Evolutionary conservation across 2,888 invertebrate species (phyloP), one percentile per base, ranked within the genome.

Genomic region (Mechanitis messenoides): DNA sequence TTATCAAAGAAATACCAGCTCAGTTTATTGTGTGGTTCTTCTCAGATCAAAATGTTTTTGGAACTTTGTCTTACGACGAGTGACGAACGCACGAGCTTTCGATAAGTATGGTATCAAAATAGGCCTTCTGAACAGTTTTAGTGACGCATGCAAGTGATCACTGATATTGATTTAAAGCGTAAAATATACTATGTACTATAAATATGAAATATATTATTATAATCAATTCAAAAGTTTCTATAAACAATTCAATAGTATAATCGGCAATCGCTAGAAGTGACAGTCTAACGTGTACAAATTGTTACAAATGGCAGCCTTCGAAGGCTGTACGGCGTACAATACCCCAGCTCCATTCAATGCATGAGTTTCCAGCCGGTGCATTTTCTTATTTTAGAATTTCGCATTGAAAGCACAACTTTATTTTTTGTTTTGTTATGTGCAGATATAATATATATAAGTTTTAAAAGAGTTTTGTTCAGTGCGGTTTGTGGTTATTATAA

Each of bases 271-370:
- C 56, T 47, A 45, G 55, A 59, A 55, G 50, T 59, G 62, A 63
- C 56, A 61, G 59, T 57, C 61, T 56, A 61, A 62, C 47, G 72
- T 67, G 73, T 72, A 75, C 81, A 83, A 81, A 81, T 80, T 80
- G 78, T 78, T 76, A 81, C 78, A 79, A 80, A 83, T 80, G 71
- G 60, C 31, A 58, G 55, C 53, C 62, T 65, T 66, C 67, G 68
- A 65, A 60, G 63, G 60, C 60, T 42, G 63, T 56, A 58, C 64
- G 58, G 61, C 66, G 66, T 65, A 55, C 56, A 61, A 42, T 42
- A 42, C 42, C 38, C 60, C 57, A n/a, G 60, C 65, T 47, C 63
- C 57, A 67, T 70, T 68, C 66, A 70, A 54, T 58, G 50, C 60
- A 53, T 59, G 60, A 66, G 66, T 63, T 63, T 65, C 61, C 61